A percentile compares a stretch with the other conserved stretches of the same genome.
These are phyloP conservation scores for Drosophila tripunctata DNA, from an alignment of 2,888 invertebrate species.

Conservation along the genomic window DNA sequence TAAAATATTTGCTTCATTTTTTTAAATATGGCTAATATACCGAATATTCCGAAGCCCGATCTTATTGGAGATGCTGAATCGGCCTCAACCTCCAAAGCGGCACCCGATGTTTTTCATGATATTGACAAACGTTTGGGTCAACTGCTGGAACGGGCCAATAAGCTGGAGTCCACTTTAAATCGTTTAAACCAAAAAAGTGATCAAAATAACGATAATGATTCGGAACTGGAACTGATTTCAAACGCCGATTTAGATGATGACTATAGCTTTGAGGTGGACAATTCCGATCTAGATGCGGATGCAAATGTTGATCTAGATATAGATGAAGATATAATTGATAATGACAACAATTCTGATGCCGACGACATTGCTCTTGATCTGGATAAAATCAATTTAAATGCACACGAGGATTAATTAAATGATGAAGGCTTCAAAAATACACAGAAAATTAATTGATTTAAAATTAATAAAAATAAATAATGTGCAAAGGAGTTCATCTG, in stretches of 20 bases:
- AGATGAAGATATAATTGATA: too few relatives aligned
- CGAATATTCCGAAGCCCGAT: not conserved
- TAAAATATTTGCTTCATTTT: too few relatives aligned
- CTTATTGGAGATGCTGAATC: not conserved
- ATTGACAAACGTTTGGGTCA: conserved; percentile 42
- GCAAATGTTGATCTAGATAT: too few relatives aligned
- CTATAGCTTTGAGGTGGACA: not conserved
- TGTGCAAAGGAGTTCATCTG: too few relatives aligned
- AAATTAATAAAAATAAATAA: too few relatives aligned
- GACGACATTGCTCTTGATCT: not conserved
- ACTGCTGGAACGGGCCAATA: conserved; percentile 29
- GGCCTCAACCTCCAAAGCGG: not conserved
- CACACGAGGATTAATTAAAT: conserved; percentile 23
- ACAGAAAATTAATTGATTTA: too few relatives aligned
- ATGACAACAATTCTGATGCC: not conserved
- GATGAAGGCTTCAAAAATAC: not conserved
- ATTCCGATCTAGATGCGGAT: not conserved
- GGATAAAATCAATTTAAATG: conserved; percentile 5
- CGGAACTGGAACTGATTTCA: not conserved
- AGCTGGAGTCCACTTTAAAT: conserved; percentile 36
- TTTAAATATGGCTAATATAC: too few relatives aligned
- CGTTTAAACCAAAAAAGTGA: conserved; percentile 3
- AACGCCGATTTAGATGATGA: not conserved
- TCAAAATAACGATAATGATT: not conserved
- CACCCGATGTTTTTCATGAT: conserved; percentile 14